These are phyloP conservation scores for Apogon hyalosoma DNA, from an alignment of 2,797 vertebrate genomes.

Conservation along the genomic window DNA sequence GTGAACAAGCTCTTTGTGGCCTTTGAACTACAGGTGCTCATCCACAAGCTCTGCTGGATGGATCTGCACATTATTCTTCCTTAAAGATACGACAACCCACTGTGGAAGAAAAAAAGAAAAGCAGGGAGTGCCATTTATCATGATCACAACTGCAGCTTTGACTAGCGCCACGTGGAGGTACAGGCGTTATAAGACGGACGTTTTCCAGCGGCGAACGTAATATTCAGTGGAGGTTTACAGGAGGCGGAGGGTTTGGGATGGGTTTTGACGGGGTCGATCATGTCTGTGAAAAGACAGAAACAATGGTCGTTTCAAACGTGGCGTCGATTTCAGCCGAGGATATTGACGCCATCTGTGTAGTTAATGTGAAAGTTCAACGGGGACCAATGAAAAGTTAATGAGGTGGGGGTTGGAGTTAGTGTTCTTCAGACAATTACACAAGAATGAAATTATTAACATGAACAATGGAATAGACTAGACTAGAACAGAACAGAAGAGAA, in stretches of 20 bases:
- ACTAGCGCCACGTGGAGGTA: constrained; percentile 52
- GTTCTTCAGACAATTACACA: no score
- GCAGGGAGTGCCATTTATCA: constrained; percentile 59
- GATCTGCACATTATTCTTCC: constrained; percentile 70
- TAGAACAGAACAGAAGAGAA: no score
- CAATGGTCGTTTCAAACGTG: constrained; percentile 6
- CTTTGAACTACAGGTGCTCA: constrained; percentile 65
- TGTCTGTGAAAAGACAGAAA: neutral
- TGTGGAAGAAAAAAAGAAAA: constrained; percentile 40
- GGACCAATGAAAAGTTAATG: neutral
- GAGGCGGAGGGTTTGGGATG: neutral
- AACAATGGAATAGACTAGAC: no score
- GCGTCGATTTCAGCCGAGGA: constrained; percentile 1
- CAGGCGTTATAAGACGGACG: constrained; percentile 18
- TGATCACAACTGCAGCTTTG: constrained; percentile 59
- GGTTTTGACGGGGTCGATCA: constrained; percentile 28
- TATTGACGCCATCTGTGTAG: neutral
- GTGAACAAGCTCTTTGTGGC: constrained; percentile 26
- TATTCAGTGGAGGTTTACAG: constrained; percentile 8
- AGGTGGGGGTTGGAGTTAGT: no score
- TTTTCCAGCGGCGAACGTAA: constrained; percentile 27
- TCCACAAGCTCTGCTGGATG: constrained; percentile 49
- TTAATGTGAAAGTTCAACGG: constrained; percentile 26
- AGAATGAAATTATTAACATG: no score
- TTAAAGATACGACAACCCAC: constrained; percentile 58